Percentiles rank a stretch among this genome's conserved stretches.
phyloP scores from a whole-genome alignment of 2,797 vertebrate species.

The Varecia variegata region DNA sequence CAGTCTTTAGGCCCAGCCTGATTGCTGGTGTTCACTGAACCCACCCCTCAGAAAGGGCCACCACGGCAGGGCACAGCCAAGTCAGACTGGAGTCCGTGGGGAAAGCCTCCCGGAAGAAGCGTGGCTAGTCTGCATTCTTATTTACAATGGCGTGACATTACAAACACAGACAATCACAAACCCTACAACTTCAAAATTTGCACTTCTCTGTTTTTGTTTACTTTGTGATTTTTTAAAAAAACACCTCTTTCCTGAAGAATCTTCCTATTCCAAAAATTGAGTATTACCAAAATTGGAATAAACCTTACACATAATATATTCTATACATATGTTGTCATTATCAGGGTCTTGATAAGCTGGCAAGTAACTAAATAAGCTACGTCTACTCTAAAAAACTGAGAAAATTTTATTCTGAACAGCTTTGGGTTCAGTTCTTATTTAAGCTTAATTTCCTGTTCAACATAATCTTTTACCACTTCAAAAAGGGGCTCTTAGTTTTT shows the following conservation, averaged over 20 bases:
- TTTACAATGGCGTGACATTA: neutral
- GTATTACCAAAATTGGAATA: neutral
- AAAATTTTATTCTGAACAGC: neutral
- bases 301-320: neutral
- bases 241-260: neutral
- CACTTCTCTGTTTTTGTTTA: neutral
- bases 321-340: neutral
- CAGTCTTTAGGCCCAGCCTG: neutral
- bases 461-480: neutral
- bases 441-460: neutral
- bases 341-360: constrained; percentile 57
- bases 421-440: neutral
- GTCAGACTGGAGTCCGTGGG: neutral
- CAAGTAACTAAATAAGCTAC: constrained; percentile 30
- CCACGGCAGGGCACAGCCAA: too few relatives aligned
- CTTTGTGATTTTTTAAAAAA: neutral
- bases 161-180: neutral
- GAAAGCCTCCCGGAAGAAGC: neutral
- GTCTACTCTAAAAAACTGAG: neutral
- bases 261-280: neutral
- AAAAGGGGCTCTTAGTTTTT: neutral
- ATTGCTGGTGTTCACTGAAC: neutral
- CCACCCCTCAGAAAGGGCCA: neutral
- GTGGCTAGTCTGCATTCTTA: neutral
- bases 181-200: neutral